Base-by-base conservation (phyloP, 2,113 vertebrate genomes). In the Oreochromis spilurus region DNA sequence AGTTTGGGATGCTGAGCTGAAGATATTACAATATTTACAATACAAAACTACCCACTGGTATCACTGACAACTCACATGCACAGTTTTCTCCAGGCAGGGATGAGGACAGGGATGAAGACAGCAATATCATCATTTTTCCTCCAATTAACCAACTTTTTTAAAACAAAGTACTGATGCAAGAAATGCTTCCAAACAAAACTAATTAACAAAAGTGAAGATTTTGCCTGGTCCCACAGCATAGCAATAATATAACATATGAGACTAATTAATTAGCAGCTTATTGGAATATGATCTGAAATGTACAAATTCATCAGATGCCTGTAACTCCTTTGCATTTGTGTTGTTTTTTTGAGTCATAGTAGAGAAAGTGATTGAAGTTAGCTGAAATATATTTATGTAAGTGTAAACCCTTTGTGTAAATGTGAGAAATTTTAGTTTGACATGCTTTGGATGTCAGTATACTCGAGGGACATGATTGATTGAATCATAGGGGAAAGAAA, bases 201-300 rank as follows among this genome's bases (percentile, higher is more conserved):
- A 81, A 90, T 89, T 65, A 88, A 62, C 40, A 78, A 43, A 84
- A 48, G 7, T 10, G 31, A 70, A 67, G 53, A 82, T 45, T 79
- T 53, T 79, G 55, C 48, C 34, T 19, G 58, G 45, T 67, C 88
- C 58, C 85, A 34, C 45, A 31, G 62, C 77, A 60, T 83, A 79
- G 67, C 65, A 40, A 7, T 19, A 43, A 57, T 12, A 75, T 52
- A 88, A 79, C 79, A 87, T 78, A 50, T 1, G 5, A 48, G 45
- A 55, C 84, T 57, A 81, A 89, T 90, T 85, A 90, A 72, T 85
- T 87, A 90, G 62, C 72, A 85, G 38, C 29, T 82, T 82, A 84
- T 53, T 81, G 36, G 65, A 79, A 85, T 55, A 38, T 83, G 65
- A 80, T 50, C 75, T 82, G 38, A 21, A 34, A 50, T 72, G 34